Percentiles rank a stretch among this genome's conserved stretches.
Evolutionary conservation across 2,797 vertebrate species (phyloP).

Genomic region (Sciaenops ocellatus): DNA sequence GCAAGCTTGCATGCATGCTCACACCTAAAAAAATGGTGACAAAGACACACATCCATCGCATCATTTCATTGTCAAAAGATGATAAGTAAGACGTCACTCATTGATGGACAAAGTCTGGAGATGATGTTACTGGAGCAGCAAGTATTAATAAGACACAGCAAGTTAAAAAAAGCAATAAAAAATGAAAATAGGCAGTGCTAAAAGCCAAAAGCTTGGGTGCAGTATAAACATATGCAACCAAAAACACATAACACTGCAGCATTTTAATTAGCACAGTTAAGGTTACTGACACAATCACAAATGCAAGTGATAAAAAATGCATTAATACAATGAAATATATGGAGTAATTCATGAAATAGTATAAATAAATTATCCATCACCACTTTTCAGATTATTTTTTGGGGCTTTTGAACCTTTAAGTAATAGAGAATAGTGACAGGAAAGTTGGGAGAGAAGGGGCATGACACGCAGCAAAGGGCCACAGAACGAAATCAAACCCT

Average conservation of each 20-base stretch:
- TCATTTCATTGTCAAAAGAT: conserved; percentile 2
- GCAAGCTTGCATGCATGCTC: not conserved
- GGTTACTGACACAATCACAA: not conserved
- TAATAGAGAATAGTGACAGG: too few relatives aligned
- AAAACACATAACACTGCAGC: not conserved
- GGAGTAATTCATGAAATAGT: not conserved
- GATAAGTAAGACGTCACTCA: conserved; percentile 30
- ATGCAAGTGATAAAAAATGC: not conserved
- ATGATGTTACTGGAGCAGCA: conserved; percentile 44
- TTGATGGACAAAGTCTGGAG: conserved; percentile 35
- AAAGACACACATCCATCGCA: conserved; percentile 9
- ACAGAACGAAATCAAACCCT: too few relatives aligned
- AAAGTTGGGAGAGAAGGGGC: too few relatives aligned
- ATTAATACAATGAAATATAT: not conserved
- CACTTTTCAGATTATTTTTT: not conserved
- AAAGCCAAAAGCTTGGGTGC: not conserved
- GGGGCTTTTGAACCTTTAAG: too few relatives aligned
- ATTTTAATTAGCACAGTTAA: not conserved
- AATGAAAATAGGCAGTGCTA: not conserved
- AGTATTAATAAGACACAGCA: not conserved
- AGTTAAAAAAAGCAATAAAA: not conserved
- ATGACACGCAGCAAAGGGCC: too few relatives aligned
- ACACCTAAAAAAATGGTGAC: not conserved
- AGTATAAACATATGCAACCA: not conserved
- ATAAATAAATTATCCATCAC: not conserved